Percentiles rank a stretch among this genome's conserved stretches.
Evolutionary conservation across 2,797 vertebrate genomes (phyloP).

Genomic region (Loriculus beryllinus): DNA sequence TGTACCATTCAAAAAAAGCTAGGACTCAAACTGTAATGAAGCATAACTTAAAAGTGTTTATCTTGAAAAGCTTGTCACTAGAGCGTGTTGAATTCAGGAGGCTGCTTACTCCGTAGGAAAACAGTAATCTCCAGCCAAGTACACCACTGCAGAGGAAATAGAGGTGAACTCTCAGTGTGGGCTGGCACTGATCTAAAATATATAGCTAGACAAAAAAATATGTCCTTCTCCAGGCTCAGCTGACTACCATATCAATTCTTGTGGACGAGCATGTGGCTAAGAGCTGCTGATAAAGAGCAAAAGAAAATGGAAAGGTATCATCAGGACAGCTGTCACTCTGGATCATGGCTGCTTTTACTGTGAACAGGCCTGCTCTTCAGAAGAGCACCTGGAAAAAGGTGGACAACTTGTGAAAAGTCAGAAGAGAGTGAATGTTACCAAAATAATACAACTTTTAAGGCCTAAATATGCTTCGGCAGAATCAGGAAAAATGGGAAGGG

Average conservation of each 20-base stretch:
- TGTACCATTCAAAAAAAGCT: neutral
- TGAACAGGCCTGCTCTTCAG: neutral
- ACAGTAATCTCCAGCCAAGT: neutral
- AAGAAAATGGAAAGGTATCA: neutral
- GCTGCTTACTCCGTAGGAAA: neutral
- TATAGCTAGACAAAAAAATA: neutral
- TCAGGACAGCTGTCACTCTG: neutral
- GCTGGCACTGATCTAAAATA: neutral
- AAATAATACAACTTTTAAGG: neutral
- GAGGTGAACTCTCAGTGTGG: neutral
- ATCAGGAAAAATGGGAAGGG: neutral
- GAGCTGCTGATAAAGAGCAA: neutral
- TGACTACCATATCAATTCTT: neutral
- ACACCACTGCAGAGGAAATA: neutral
- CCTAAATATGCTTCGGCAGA: neutral
- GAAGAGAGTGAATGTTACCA: neutral
- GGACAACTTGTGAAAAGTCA: neutral
- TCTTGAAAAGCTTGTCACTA: neutral
- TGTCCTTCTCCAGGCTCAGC: neutral
- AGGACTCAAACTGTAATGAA: neutral
- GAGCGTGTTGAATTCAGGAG: neutral
- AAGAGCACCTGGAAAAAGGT: neutral
- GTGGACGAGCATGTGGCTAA: neutral
- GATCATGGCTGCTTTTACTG: fast-evolving
- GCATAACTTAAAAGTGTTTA: neutral